phyloP scores from a whole-genome alignment of 2,888 invertebrate species.

The Spodoptera picta region DNA sequence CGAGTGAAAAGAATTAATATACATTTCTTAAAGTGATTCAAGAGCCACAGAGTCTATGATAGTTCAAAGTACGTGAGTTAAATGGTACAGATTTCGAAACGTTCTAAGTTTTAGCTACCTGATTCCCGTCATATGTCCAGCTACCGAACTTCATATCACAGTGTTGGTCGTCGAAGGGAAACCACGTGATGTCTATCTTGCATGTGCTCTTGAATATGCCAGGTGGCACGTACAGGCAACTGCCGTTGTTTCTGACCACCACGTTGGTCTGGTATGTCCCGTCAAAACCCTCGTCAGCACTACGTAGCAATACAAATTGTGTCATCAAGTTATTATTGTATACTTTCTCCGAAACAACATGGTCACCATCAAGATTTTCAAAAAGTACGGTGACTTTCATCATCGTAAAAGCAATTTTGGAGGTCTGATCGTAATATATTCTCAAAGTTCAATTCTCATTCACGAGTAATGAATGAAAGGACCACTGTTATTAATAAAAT shows the following conservation, averaged over 20 bases:
- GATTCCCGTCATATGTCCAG: slow-evolving; percentile 99
- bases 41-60: slow-evolving; percentile 19
- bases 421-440: slow-evolving; percentile 1
- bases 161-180: slow-evolving; percentile 99
- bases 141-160: slow-evolving; percentile 99
- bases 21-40: not conserved
- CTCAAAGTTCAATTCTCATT: slow-evolving; percentile 15
- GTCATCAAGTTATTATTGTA: slow-evolving; percentile 48
- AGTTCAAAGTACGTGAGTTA: slow-evolving; percentile 13
- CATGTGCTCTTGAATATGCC: slow-evolving; percentile 99
- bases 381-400: not conserved
- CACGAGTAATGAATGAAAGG: slow-evolving; percentile 23
- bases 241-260: slow-evolving; percentile 99
- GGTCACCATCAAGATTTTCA: not conserved
- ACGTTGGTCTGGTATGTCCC: slow-evolving; percentile 99
- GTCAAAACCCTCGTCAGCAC: slow-evolving; percentile 99
- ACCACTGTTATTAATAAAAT: slow-evolving; percentile 47
- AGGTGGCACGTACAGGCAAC: slow-evolving; percentile 99
- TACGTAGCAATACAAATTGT: slow-evolving; percentile 85
- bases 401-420: not conserved
- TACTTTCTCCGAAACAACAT: slow-evolving; percentile 9
- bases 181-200: slow-evolving; percentile 99
- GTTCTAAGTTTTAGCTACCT: slow-evolving; percentile 89
- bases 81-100: slow-evolving; percentile 21
- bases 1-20: not conserved